These are phyloP conservation scores for Zeugodacus cucurbitae DNA, from an alignment of 1,140 invertebrate species.

Conservation along the genomic window DNA sequence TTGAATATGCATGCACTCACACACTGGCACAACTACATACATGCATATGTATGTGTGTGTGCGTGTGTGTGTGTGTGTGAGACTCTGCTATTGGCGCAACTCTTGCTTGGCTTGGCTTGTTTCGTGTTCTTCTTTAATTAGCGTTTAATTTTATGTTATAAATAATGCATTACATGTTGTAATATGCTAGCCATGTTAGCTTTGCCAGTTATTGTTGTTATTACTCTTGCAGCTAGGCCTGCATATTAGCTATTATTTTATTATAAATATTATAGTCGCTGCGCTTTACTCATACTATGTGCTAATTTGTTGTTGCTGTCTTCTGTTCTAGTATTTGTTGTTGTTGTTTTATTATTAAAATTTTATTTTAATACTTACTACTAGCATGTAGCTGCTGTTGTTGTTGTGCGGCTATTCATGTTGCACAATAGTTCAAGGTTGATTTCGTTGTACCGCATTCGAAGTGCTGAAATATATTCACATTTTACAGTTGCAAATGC, in stretches of 20 bases:
- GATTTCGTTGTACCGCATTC: background rate
- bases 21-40: too few species aligned
- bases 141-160: slow-evolving; percentile 40
- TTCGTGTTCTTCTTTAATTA: slow-evolving; percentile 41
- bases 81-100: background rate
- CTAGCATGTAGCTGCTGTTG: too few species aligned
- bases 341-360: background rate
- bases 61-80: background rate
- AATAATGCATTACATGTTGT: slow-evolving; percentile 40
- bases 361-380: too few species aligned
- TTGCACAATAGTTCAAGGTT: slow-evolving; percentile 37
- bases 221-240: background rate
- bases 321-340: background rate
- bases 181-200: slow-evolving; percentile 14
- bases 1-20: background rate
- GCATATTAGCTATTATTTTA: background rate
- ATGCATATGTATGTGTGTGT: too few species aligned
- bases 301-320: background rate
- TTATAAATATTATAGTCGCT: background rate
- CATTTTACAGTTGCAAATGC: background rate
- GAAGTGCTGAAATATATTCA: background rate
- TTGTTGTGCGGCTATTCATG: background rate
- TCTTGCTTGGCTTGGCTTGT: background rate
- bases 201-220: background rate
- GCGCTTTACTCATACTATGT: slow-evolving; percentile 27